These are phyloP conservation scores for Sarcophaga bullata DNA, from an alignment of 1,140 invertebrate species.

Conservation along the genomic window DNA sequence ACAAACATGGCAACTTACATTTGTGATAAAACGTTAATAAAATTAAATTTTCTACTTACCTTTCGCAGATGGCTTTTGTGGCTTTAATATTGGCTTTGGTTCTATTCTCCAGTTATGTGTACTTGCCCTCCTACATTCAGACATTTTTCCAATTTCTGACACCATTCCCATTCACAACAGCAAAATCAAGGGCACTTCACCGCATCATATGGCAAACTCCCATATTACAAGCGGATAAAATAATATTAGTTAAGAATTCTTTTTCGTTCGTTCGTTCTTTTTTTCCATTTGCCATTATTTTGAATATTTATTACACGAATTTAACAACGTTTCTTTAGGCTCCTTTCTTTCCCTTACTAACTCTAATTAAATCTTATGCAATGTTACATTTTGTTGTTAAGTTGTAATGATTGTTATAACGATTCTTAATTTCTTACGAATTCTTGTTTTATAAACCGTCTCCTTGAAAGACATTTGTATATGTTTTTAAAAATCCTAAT, in stretches of 20 bases:
- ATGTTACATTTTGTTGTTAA: too few relatives aligned
- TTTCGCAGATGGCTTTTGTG: constrained; percentile 57
- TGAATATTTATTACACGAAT: too few relatives aligned
- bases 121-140: constrained; percentile 58
- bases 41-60: not conserved
- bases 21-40: not conserved
- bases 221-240: constrained; percentile 43
- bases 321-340: too few relatives aligned
- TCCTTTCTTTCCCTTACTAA: too few relatives aligned
- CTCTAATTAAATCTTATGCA: too few relatives aligned
- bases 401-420: too few relatives aligned
- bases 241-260: constrained; percentile 39
- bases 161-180: constrained; percentile 43
- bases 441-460: too few relatives aligned
- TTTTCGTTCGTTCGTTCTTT: not conserved
- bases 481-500: too few relatives aligned
- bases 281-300: too few relatives aligned
- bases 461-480: too few relatives aligned
- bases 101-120: constrained; percentile 60
- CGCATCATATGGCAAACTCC: constrained; percentile 32
- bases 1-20: not conserved
- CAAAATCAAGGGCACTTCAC: not conserved
- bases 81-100: constrained; percentile 54
- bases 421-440: too few relatives aligned
- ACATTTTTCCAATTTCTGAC: constrained; percentile 48